Evolutionary conservation across 2,797 vertebrate genomes (phyloP).

Genomic region (Anniella stebbinsi): DNA sequence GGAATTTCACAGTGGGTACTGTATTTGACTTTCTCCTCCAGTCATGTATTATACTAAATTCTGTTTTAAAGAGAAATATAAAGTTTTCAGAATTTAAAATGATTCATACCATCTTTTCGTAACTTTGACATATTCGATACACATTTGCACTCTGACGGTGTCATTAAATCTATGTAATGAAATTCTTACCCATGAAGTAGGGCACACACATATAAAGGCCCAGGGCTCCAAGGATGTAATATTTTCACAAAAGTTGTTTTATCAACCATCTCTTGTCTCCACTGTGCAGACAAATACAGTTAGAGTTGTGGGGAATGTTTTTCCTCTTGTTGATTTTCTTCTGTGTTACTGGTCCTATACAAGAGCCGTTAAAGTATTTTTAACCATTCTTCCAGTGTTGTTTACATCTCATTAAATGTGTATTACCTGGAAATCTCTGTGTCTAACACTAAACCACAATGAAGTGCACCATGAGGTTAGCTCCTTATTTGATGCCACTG

Average conservation of each 20-base stretch:
- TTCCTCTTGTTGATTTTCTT: neutral
- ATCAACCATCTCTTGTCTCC: neutral
- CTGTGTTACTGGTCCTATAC: neutral
- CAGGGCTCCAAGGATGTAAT: neutral
- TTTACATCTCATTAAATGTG: conserved; percentile 2
- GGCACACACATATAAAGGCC: neutral
- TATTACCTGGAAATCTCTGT: neutral
- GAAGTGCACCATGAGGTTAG: neutral
- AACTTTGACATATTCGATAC: neutral
- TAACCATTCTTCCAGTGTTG: neutral
- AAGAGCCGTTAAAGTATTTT: neutral
- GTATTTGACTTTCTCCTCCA: neutral
- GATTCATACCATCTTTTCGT: neutral
- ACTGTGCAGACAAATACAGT: neutral
- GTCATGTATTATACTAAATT: neutral
- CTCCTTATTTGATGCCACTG: neutral
- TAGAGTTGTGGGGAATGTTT: too few species aligned
- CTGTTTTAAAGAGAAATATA: neutral
- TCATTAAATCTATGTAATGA: neutral
- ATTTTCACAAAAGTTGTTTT: neutral
- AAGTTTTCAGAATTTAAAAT: neutral
- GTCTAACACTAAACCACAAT: neutral
- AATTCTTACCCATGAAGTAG: neutral
- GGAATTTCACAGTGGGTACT: neutral
- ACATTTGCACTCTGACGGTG: neutral